These are phyloP conservation scores for Ischnus inquisitorius DNA, from an alignment of 2,888 invertebrate genomes.

Conservation along the genomic window DNA sequence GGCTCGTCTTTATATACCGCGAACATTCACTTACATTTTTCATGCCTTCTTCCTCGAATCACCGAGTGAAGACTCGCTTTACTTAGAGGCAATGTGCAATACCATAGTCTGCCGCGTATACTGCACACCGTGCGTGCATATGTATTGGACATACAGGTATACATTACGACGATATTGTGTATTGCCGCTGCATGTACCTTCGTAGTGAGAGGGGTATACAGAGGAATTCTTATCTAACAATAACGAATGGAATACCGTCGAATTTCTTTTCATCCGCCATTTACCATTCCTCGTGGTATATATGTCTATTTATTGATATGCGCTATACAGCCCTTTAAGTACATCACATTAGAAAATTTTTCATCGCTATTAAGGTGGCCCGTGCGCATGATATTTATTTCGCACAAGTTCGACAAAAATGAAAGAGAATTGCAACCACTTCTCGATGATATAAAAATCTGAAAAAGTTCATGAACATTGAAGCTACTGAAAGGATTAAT, in stretches of 20 bases:
- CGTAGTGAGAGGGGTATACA: neutral
- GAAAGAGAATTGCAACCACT: too few species aligned
- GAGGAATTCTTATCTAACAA: constrained; percentile 4
- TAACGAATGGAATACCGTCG: neutral
- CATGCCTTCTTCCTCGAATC: constrained; percentile 68
- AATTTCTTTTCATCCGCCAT: neutral
- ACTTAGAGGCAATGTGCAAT: constrained; percentile 68
- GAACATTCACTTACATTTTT: constrained; percentile 81
- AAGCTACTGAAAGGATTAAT: too few species aligned
- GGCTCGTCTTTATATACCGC: constrained; percentile 77
- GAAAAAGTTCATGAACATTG: too few species aligned
- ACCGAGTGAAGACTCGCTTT: constrained; percentile 66
- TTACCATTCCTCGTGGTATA: too few species aligned
- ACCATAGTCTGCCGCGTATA: constrained; percentile 11
- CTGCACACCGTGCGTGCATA: too few species aligned
- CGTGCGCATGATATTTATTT: too few species aligned
- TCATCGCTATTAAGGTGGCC: too few species aligned
- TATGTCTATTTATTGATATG: too few species aligned
- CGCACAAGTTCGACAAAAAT: too few species aligned
- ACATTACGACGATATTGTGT: constrained; percentile 8
- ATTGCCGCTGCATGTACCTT: constrained; percentile 14
- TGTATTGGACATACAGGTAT: constrained; percentile 8
- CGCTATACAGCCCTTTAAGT: too few species aligned
- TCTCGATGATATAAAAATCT: too few species aligned
- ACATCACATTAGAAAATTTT: too few species aligned